phyloP scores from a whole-genome alignment of 1,140 invertebrate genomes.

The Leguminivora glycinivorella region DNA sequence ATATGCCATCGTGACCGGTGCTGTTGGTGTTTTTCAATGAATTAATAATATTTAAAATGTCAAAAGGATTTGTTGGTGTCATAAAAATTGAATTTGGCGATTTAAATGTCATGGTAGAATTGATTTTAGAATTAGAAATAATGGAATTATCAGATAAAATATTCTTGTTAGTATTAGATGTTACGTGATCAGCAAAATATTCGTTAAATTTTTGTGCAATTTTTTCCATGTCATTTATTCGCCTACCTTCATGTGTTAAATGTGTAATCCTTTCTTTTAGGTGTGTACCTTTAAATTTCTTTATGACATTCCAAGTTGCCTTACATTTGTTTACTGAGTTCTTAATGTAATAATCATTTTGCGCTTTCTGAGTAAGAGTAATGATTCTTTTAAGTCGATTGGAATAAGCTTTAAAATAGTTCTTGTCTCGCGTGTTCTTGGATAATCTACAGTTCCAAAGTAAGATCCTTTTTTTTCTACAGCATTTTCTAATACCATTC shows the following conservation, averaged over 20 bases:
- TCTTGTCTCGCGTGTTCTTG: not conserved
- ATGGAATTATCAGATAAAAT: no score
- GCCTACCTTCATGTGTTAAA: not conserved
- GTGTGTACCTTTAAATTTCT: not conserved
- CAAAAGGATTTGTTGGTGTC: no score
- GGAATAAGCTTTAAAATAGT: not conserved
- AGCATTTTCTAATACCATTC: not conserved
- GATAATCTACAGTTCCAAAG: not conserved
- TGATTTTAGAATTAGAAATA: no score
- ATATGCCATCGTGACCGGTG: no score
- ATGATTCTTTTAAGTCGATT: constrained; percentile 13
- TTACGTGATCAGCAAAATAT: no score
- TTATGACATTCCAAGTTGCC: not conserved
- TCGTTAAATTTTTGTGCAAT: no score
- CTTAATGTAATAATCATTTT: constrained; percentile 19
- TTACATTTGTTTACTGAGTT: not conserved
- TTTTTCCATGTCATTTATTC: no score
- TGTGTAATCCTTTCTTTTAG: not conserved
- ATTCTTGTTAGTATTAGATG: no score
- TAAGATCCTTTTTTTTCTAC: not conserved
- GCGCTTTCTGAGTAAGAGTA: not conserved
- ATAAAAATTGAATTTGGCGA: no score
- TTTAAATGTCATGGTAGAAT: no score
- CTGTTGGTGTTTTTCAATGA: no score
- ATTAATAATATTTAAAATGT: no score